Conservation (phyloP, 2,113 vertebrate species). For the Callaeas wilsoni region DNA sequence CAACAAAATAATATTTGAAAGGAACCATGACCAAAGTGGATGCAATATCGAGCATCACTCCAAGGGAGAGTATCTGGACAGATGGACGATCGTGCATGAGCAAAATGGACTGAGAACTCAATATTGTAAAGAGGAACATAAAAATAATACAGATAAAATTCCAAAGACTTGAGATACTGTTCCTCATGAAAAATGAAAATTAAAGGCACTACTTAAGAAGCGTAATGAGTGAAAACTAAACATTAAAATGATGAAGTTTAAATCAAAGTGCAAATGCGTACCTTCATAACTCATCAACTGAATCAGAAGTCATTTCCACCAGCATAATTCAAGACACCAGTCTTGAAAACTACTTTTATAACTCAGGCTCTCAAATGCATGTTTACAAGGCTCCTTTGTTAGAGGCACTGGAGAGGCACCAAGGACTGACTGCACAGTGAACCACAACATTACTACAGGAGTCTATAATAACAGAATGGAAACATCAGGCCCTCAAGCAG, state of each 20-base stretch:
- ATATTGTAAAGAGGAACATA: neutral
- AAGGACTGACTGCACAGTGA: neutral
- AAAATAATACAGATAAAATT: neutral
- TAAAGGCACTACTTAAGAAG: neutral
- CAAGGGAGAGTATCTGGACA: neutral
- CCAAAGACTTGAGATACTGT: neutral
- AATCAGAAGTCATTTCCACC: neutral
- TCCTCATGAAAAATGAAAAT: neutral
- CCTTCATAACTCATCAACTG: neutral
- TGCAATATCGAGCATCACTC: neutral
- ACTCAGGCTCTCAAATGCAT: neutral
- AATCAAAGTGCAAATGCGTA: neutral
- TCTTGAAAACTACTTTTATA: neutral
- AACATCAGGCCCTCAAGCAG: neutral
- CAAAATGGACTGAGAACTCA: neutral
- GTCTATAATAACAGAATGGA: neutral
- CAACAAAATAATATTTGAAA: constrained; percentile 26
- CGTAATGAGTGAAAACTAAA: neutral
- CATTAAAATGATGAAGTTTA: neutral
- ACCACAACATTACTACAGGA: neutral
- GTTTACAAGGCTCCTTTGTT: neutral
- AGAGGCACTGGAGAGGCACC: neutral
- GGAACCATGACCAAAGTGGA: neutral
- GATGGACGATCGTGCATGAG: neutral
- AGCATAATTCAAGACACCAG: neutral